A percentile compares a stretch with the other conserved stretches of the same genome.
These are phyloP conservation scores for Austrofundulus limnaeus DNA, from an alignment of 2,113 vertebrate species.

Conservation along the genomic window DNA sequence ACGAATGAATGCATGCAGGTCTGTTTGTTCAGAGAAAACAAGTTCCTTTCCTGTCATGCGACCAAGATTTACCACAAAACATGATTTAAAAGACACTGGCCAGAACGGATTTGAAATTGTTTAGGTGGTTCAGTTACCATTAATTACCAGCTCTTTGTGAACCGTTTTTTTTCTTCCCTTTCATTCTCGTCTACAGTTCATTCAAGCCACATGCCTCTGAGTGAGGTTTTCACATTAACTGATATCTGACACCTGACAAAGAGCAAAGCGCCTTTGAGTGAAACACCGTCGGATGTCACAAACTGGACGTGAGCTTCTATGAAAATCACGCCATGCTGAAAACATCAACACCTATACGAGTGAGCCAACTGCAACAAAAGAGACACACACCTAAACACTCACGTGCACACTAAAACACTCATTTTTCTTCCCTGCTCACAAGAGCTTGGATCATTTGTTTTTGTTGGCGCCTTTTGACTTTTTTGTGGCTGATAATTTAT, in stretches of 20 bases:
- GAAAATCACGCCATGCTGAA: slow-evolving; percentile 25
- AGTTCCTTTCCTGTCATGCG: fast-evolving
- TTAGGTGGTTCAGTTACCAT: background rate
- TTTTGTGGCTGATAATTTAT: slow-evolving; percentile 68
- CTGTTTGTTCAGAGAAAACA: background rate
- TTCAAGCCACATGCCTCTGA: slow-evolving; percentile 16
- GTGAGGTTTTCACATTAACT: slow-evolving; percentile 20
- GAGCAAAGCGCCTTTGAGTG: slow-evolving; percentile 27
- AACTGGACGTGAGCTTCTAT: slow-evolving; percentile 33
- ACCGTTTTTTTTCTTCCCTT: background rate
- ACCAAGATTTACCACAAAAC: slow-evolving; percentile 3
- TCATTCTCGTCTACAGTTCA: background rate
- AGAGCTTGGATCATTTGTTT: slow-evolving; percentile 43
- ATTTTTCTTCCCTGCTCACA: slow-evolving; percentile 1
- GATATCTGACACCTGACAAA: slow-evolving; percentile 39
- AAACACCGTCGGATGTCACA: slow-evolving; percentile 34
- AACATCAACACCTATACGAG: slow-evolving; percentile 47
- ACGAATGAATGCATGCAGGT: background rate
- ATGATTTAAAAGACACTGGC: background rate
- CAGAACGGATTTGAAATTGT: background rate
- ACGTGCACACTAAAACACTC: slow-evolving; percentile 6
- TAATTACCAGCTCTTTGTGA: background rate
- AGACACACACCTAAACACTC: slow-evolving; percentile 17
- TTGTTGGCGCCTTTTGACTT: slow-evolving; percentile 54
- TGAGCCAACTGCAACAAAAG: slow-evolving; percentile 38